Percentiles rank a stretch among this genome's conserved stretches.
phyloP scores from a whole-genome alignment of 1,140 invertebrate species.

The Listronotus oregonensis region DNA sequence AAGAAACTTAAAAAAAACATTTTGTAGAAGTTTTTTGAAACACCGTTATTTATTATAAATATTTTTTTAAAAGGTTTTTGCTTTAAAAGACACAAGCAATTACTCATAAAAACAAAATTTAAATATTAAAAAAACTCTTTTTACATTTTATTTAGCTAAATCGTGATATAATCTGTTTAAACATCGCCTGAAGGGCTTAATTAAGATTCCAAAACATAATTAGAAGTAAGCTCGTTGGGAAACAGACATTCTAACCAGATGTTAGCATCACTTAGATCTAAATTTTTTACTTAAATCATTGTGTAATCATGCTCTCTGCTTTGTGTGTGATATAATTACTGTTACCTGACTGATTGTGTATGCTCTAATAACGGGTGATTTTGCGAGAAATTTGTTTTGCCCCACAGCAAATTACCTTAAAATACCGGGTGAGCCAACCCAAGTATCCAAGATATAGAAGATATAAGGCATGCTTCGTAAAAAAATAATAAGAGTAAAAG shows the following conservation, averaged over 20 bases:
- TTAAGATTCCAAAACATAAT: constrained; percentile 26
- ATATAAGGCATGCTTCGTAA: no score
- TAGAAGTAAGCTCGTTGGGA: constrained; percentile 5
- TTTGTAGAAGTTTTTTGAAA: no score
- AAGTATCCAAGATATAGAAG: no score
- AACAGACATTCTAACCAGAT: constrained; percentile 17
- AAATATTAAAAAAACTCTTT: constrained; percentile 6
- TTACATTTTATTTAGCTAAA: constrained; percentile 22
- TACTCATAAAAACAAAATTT: constrained; percentile 16
- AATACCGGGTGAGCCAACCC: no score
- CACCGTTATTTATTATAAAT: no score
- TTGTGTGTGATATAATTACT: constrained; percentile 9
- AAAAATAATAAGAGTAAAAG: no score
- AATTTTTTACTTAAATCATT: constrained; percentile 11
- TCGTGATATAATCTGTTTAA: constrained; percentile 21
- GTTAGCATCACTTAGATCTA: constrained; percentile 1
- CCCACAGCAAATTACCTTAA: no score
- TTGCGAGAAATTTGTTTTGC: no score
- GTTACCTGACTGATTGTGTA: background rate
- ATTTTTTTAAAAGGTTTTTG: background rate
- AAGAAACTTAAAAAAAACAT: no score
- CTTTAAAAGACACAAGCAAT: constrained; percentile 9
- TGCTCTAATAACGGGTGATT: no score
- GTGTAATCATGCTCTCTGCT: background rate
- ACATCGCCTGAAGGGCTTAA: constrained; percentile 15